Conservation (phyloP, 2,888 invertebrate genomes). For the Cephus rjabovi region DNA sequence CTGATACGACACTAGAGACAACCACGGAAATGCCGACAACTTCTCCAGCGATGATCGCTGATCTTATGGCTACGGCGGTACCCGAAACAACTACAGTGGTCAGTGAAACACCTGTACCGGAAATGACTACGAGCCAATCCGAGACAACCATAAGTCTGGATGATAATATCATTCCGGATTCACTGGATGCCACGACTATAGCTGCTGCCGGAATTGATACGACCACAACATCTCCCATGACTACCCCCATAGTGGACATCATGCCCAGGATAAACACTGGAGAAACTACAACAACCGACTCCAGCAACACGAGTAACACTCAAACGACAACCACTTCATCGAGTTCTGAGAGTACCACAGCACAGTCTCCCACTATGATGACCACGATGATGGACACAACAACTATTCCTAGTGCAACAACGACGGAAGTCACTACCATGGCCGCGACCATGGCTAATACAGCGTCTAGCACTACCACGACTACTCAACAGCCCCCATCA, state of each 20-base stretch:
- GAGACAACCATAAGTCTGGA: conserved; percentile 21
- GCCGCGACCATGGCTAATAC: conserved; percentile 30
- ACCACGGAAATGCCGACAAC: conserved; percentile 21
- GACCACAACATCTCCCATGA: conserved; percentile 60
- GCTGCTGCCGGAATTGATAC: conserved; percentile 53
- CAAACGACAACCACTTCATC: not conserved
- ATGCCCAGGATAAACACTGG: not conserved
- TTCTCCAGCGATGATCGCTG: conserved; percentile 13
- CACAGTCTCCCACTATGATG: conserved; percentile 2
- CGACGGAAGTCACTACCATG: conserved; percentile 38
- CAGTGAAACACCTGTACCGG: conserved; percentile 10
- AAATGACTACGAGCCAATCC: conserved; percentile 15
- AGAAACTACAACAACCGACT: not conserved
- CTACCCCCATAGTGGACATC: conserved; percentile 50
- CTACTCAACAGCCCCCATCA: conserved; percentile 34
- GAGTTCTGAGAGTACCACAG: not conserved
- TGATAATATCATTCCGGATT: conserved; percentile 5
- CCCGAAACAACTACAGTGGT: conserved; percentile 24
- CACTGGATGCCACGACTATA: conserved; percentile 10
- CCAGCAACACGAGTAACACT: not conserved
- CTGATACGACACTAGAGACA: conserved; percentile 25
- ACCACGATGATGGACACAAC: conserved; percentile 47
- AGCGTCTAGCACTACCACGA: conserved; percentile 30
- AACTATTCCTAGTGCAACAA: conserved; percentile 41
- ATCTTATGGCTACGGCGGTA: not conserved